These are phyloP conservation scores for Ormyrus rosae DNA, from an alignment of 2,888 invertebrate species.

Conservation along the genomic window DNA sequence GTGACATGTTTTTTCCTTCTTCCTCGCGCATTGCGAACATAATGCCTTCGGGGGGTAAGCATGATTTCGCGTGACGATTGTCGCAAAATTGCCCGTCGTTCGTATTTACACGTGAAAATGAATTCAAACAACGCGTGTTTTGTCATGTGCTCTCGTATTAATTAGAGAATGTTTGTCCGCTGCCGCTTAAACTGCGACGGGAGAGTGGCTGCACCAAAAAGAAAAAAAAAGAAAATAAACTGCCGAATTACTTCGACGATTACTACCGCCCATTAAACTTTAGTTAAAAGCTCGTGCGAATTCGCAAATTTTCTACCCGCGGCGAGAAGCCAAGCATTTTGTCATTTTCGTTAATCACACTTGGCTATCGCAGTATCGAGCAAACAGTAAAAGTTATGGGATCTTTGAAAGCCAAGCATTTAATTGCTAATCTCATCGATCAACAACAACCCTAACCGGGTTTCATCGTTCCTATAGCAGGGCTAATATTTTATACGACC, in stretches of 20 bases:
- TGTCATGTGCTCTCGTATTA: constrained; percentile 29
- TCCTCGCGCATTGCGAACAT: not conserved
- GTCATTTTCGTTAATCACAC: no score
- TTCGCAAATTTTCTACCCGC: no score
- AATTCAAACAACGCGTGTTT: constrained; percentile 33
- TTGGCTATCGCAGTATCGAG: no score
- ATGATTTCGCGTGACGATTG: constrained; percentile 40
- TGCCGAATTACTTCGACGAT: no score
- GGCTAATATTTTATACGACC: no score
- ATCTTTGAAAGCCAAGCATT: no score
- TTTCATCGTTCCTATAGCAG: no score
- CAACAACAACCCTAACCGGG: not conserved
- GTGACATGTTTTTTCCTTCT: not conserved
- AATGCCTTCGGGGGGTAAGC: constrained; percentile 7
- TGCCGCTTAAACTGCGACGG: constrained; percentile 4
- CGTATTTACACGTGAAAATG: constrained; percentile 35
- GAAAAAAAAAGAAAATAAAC: not conserved
- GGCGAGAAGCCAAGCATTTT: no score
- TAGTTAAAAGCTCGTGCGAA: no score
- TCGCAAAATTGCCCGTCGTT: constrained; percentile 15
- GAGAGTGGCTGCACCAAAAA: not conserved
- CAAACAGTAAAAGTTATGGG: no score
- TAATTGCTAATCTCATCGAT: no score
- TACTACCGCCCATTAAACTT: no score
- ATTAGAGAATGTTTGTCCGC: constrained; percentile 29